Evolutionary conservation across 2,888 invertebrate species (phyloP).

Genomic region (Schrankia costaestrigalis): DNA sequence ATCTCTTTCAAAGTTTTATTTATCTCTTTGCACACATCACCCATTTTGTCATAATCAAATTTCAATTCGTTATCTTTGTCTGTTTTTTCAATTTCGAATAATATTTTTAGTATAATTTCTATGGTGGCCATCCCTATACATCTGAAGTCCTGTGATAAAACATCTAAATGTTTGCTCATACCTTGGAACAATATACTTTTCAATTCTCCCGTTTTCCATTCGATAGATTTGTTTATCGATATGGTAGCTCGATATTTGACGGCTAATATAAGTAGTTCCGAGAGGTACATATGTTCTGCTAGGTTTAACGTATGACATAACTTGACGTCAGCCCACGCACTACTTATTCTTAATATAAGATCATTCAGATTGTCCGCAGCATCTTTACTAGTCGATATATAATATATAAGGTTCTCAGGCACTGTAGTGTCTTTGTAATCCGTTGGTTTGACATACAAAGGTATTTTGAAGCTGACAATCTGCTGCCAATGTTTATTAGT

Average conservation of each 20-base stretch:
- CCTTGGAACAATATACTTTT: conserved; percentile 82
- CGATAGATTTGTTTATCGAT: conserved; percentile 42
- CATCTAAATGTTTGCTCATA: conserved; percentile 85
- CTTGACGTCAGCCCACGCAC: conserved; percentile 85
- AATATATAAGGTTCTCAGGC: conserved; percentile 82
- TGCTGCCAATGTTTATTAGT: conserved; percentile 83
- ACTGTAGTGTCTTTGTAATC: conserved; percentile 78
- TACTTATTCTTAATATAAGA: conserved; percentile 78
- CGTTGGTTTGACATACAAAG: conserved; percentile 72
- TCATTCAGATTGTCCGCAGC: conserved; percentile 47
- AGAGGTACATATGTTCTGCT: conserved; percentile 86
- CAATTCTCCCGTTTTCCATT: conserved; percentile 56
- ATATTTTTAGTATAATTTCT: conserved; percentile 82
- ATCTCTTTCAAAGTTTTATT: conserved; percentile 69
- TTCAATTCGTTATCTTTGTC: conserved; percentile 76
- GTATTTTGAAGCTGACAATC: conserved; percentile 71
- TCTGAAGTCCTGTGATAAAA: conserved; percentile 80
- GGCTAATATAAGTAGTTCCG: conserved; percentile 83
- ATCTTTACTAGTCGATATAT: conserved; percentile 70
- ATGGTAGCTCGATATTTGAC: conserved; percentile 70
- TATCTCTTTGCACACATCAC: conserved; percentile 66
- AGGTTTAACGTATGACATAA: conserved; percentile 82
- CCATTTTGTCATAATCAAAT: conserved; percentile 84
- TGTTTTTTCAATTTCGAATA: conserved; percentile 58
- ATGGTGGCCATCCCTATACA: conserved; percentile 88